A percentile compares a stretch with the other conserved stretches of the same genome.
phyloP scores from a whole-genome alignment of 2,113 vertebrate species.

The Trichomycterus rosablanca region DNA sequence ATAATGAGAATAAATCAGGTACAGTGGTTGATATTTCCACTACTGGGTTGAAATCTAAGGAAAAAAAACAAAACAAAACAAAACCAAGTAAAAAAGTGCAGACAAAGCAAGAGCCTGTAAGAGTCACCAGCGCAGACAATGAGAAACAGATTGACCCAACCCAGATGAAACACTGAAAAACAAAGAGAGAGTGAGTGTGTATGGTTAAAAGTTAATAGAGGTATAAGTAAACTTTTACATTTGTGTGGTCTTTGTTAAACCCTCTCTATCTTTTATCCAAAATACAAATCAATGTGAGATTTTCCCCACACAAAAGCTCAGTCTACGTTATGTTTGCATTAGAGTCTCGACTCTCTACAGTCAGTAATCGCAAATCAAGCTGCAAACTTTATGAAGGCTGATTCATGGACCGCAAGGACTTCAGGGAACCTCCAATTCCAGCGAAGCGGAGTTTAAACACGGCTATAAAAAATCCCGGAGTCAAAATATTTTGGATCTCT shows the following conservation, averaged over 20 bases:
- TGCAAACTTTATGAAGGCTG: background rate
- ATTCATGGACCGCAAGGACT: constrained; percentile 18
- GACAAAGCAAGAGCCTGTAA: constrained; percentile 45
- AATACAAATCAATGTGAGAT: no score
- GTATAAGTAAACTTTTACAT: constrained; percentile 2
- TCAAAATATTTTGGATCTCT: constrained; percentile 8
- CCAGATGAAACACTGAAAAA: constrained; percentile 47
- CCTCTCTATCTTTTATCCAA: no score
- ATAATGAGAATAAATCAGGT: constrained; percentile 33
- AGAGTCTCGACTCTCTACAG: constrained; percentile 43
- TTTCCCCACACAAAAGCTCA: no score
- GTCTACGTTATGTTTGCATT: no score
- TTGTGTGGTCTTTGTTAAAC: no score
- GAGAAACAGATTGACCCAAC: constrained; percentile 65
- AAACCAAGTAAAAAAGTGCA: constrained; percentile 42
- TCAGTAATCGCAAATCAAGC: background rate
- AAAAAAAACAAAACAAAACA: constrained; percentile 50
- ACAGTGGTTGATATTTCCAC: constrained; percentile 49
- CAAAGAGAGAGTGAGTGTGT: constrained; percentile 15
- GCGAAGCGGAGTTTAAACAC: background rate
- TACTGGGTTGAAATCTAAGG: constrained; percentile 49
- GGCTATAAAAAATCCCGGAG: background rate
- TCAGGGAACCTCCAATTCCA: constrained; percentile 1
- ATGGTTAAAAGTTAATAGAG: constrained; percentile 10
- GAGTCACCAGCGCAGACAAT: constrained; percentile 55